Percentiles rank a stretch among this genome's conserved stretches.
These are phyloP conservation scores for Trilocha varians DNA, from an alignment of 2,888 invertebrate genomes.

Conservation along the genomic window DNA sequence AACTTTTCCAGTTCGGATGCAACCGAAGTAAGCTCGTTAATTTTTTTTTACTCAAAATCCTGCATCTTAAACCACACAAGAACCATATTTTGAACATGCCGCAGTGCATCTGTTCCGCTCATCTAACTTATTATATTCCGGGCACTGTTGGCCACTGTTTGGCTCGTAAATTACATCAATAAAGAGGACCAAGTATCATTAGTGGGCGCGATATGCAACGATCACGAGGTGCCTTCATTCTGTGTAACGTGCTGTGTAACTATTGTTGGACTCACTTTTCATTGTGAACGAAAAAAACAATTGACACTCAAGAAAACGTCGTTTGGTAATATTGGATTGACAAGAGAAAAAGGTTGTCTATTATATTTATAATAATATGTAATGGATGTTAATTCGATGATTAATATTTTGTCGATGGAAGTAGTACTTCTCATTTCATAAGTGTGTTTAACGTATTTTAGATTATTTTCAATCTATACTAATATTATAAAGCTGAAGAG, in stretches of 20 bases:
- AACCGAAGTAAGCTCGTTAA: no score
- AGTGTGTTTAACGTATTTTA: no score
- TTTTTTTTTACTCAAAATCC: background rate
- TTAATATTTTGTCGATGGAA: no score
- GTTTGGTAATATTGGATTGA: no score
- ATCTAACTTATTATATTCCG: slow-evolving; percentile 29
- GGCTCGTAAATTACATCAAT: slow-evolving; percentile 21
- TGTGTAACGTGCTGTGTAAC: background rate
- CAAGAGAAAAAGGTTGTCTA: no score
- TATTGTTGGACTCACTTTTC: background rate
- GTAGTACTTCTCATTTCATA: no score
- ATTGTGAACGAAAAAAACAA: background rate
- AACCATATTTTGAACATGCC: slow-evolving; percentile 35
- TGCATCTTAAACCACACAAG: slow-evolving; percentile 15
- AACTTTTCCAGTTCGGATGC: no score
- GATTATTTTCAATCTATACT: no score
- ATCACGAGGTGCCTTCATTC: background rate
- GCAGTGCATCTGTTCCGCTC: slow-evolving; percentile 37
- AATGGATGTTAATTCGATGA: no score
- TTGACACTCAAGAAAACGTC: no score
- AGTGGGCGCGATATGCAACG: slow-evolving; percentile 2
- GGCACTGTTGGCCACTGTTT: slow-evolving; percentile 18
- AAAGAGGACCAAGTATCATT: slow-evolving; percentile 13
- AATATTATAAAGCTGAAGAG: no score
- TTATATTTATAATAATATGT: no score